A percentile compares a stretch with the other conserved stretches of the same genome.
Conservation (phyloP, 2,888 invertebrate genomes). For the Deilephila porcellus region DNA sequence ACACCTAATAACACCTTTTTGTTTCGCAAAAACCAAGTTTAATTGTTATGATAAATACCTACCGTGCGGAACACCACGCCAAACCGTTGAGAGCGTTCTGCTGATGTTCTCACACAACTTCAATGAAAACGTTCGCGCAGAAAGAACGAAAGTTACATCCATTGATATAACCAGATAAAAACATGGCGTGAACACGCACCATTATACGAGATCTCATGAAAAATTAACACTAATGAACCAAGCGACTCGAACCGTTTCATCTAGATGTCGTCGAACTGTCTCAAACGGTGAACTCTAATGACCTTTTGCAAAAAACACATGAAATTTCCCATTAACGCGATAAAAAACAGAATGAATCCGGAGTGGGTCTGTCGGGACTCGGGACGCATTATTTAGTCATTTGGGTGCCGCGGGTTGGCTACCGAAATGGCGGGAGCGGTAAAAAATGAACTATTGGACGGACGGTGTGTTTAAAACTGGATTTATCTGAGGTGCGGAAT, state of each 20-base stretch:
- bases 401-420: constrained; percentile 43
- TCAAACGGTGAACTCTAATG: constrained; percentile 30
- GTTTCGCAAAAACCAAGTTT: neutral
- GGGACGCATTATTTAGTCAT: constrained; percentile 57
- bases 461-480: constrained; percentile 49
- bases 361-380: constrained; percentile 33
- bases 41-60: neutral
- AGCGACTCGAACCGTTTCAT: neutral
- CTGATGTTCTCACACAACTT: constrained; percentile 25
- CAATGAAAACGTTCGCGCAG: constrained; percentile 31
- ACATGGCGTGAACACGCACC: constrained; percentile 34
- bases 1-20: too few relatives aligned
- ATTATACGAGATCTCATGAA: constrained; percentile 35
- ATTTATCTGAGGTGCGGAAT: constrained; percentile 50
- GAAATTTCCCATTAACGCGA: constrained; percentile 35
- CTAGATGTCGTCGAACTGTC: constrained; percentile 27
- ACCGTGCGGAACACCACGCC: neutral
- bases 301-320: constrained; percentile 40
- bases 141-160: constrained; percentile 42
- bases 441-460: constrained; percentile 42
- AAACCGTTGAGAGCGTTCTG: neutral
- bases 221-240: constrained; percentile 34
- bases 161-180: constrained; percentile 40
- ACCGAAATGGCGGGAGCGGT: constrained; percentile 39
- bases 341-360: constrained; percentile 29